Base-by-base conservation (phyloP, 2,888 invertebrate species). In the Mythimna ferrago region DNA sequence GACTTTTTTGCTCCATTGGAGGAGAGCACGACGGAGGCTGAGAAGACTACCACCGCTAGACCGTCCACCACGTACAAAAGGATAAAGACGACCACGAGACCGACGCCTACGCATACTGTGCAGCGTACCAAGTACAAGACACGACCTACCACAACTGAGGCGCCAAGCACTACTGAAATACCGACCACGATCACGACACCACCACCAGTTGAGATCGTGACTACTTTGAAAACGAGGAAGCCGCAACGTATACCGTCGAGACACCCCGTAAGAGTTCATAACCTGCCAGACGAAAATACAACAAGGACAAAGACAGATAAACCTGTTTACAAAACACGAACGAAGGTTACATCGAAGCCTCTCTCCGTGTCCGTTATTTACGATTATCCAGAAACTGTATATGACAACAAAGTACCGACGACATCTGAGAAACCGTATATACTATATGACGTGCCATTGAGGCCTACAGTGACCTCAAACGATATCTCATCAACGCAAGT, bases 1-100 rank as follows among this genome's bases (percentile, higher is more conserved):
- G 97, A 98, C 91, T 98, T 98, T 93, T 99, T 99, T 89, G 98
- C 97, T 6, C 97, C 97, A 1, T 93, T 98, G 71, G 97, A 98
- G 89, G 96, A 96, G 78, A 93, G 90, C 61, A 91, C 92, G 10
- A 93, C 94, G 2, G 93, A 94, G 81, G 82, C 86, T 73, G 86
- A 87, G 48, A 91, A 88, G 87, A 92, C 93, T 54, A 92, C 93
- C 32, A 89, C 89, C 21, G 88, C 88, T 61, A 90, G 90, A 77
- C 93, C 94, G 71, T 85, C 91, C 11, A 88, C 89, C 26, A 88
- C 90, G 21, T 88, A 94, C 74, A 89, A 89, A 82, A 93, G 95
- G 73, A 89, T 91, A 44, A 95, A 95, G 81, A 89, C 93, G 61
- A 94, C 93, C 11, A 83, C 89, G 54, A 94, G 94, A 86, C 91